Conservation (phyloP, 1,140 invertebrate genomes). For the Dryas iulia region DNA sequence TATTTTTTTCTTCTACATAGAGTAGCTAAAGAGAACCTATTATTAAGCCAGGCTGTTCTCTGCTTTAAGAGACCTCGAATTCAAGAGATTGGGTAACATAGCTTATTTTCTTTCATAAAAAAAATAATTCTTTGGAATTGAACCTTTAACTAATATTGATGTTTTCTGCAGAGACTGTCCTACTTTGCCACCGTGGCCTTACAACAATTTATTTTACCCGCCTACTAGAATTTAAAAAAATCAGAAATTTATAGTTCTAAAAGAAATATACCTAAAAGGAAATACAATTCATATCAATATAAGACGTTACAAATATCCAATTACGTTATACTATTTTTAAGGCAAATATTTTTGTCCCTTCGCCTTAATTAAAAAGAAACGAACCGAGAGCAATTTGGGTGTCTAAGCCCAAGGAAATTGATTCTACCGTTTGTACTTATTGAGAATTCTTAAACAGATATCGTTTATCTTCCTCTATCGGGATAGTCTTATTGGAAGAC, state of each 20-base stretch:
- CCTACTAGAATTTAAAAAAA: no score
- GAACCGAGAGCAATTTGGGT: not conserved
- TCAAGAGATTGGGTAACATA: no score
- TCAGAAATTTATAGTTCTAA: not conserved
- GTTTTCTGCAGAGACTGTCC: no score
- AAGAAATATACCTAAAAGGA: not conserved
- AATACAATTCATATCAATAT: not conserved
- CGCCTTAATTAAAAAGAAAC: constrained; percentile 1
- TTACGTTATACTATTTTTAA: not conserved
- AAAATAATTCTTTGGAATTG: no score
- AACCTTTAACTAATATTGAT: no score
- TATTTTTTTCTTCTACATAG: no score
- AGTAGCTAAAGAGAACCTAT: no score
- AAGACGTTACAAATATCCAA: not conserved
- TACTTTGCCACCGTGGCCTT: no score
- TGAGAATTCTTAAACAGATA: constrained; percentile 3
- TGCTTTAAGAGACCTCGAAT: no score
- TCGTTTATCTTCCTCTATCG: not conserved
- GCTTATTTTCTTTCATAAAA: no score
- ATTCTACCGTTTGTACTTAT: not conserved
- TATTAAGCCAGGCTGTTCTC: no score
- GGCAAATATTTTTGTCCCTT: not conserved
- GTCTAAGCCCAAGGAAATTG: not conserved
- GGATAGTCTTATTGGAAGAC: not conserved
- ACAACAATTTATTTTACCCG: no score